Evolutionary conservation across 2,888 invertebrate species (phyloP), one percentile per base, ranked within the genome.

Genomic region (Drosophila helvetica): DNA sequence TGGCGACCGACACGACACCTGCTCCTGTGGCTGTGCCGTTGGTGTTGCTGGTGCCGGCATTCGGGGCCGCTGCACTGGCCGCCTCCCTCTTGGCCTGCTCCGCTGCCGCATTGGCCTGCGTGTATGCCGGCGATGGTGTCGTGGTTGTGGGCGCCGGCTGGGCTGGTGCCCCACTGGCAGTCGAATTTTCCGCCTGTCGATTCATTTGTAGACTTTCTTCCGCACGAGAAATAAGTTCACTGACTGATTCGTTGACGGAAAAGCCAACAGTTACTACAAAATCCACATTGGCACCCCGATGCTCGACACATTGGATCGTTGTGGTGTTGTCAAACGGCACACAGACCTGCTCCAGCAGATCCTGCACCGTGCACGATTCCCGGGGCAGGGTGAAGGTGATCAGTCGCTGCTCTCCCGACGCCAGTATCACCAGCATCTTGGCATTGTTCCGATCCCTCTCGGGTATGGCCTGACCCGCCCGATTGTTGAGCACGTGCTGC

Each of bases 321-420:
- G 96, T 96, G 63, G 94, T 94, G 60, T 94, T 93, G 55, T 94
- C 94, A 88, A 96, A 95, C 53, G 94, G 94, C 81, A 96, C 95
- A 71, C 89, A 90, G 80, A 95, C 95, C 93, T 96, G 96, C 90
- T 96, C 96, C 67, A 96, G 92, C 76, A 96, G 94, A 92, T 96
- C 96, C 90, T 96, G 95, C 59, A 96, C 95, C 0, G 96, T 96
- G 91, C 96, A 96, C 74, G 95, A 95, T 90, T 96, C 96, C 86
- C 95, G 95, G 8, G 96, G 96, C 80, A 96, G 93, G 61, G 96
- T 96, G 90, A 96, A 96, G 10, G 96, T 96, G 60, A 96, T 96
- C 69, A 96, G 93, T 88, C 96, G 94, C 91, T 96, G 96, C 92
- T 96, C 96, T 15, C 96, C 96, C 74, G 94, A 95, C 81, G 94